phyloP scores from a whole-genome alignment of 2,888 invertebrate genomes.

The Salticus scenicus region DNA sequence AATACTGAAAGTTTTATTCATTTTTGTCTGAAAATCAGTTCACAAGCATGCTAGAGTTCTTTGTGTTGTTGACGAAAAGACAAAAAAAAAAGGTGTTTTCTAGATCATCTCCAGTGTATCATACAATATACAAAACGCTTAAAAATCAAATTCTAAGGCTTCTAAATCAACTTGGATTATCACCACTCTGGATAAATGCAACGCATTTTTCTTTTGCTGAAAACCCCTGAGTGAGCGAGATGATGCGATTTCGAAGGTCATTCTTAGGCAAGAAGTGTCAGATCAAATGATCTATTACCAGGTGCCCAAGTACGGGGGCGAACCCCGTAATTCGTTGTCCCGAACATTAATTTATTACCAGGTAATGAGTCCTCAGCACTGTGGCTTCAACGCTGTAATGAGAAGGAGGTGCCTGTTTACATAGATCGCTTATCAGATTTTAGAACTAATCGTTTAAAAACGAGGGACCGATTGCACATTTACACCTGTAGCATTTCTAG shows the following conservation, averaged over 20 bases:
- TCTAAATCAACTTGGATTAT: too few species aligned
- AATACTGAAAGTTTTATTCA: too few species aligned
- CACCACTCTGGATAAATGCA: too few species aligned
- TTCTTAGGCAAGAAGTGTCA: slow-evolving; percentile 37
- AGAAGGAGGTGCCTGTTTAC: slow-evolving; percentile 69
- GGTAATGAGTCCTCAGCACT: slow-evolving; percentile 65
- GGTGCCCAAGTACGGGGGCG: slow-evolving; percentile 49
- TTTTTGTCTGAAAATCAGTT: too few species aligned
- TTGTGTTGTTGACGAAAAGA: too few species aligned
- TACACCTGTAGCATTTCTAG: not conserved
- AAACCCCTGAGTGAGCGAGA: slow-evolving; percentile 10
- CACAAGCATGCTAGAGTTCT: too few species aligned
- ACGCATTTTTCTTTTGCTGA: not conserved
- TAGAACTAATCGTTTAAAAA: slow-evolving; percentile 17
- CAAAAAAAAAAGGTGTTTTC: too few species aligned
- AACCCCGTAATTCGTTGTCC: slow-evolving; percentile 62
- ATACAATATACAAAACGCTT: too few species aligned
- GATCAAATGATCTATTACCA: slow-evolving; percentile 49
- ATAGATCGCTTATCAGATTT: slow-evolving; percentile 59
- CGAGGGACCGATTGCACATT: slow-evolving; percentile 18
- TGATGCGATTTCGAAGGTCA: slow-evolving; percentile 30
- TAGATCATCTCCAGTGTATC: too few species aligned
- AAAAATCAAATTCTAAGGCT: too few species aligned
- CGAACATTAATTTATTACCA: slow-evolving; percentile 65
- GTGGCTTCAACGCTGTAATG: slow-evolving; percentile 51